These are phyloP conservation scores for Megalonaias nervosa DNA, from an alignment of 1,140 invertebrate genomes.

Conservation along the genomic window DNA sequence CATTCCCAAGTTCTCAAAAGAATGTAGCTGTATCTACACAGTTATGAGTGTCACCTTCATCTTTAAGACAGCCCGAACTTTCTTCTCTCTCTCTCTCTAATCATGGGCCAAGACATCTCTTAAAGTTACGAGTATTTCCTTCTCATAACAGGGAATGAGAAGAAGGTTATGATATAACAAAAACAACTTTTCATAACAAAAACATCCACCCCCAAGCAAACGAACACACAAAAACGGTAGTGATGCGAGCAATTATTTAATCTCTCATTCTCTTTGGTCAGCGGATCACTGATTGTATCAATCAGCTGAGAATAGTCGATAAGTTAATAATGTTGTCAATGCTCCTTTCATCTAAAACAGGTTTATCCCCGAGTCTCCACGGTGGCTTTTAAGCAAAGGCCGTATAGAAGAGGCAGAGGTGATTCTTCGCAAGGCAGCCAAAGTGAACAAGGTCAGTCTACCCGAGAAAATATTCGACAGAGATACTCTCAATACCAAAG, in stretches of 20 bases:
- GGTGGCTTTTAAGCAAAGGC: slow-evolving; percentile 58
- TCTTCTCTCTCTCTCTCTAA: too few relatives aligned
- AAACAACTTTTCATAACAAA: too few relatives aligned
- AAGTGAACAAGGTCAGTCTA: slow-evolving; percentile 49
- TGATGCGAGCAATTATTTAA: neutral
- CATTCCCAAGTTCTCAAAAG: too few relatives aligned
- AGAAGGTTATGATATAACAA: too few relatives aligned
- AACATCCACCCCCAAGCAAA: too few relatives aligned
- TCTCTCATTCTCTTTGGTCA: neutral
- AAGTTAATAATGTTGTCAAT: neutral
- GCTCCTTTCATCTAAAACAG: slow-evolving; percentile 28
- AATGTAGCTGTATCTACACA: too few relatives aligned
- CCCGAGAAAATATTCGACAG: slow-evolving; percentile 38
- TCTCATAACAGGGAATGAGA: too few relatives aligned
- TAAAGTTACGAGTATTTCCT: too few relatives aligned
- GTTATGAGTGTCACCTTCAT: too few relatives aligned
- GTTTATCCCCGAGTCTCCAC: slow-evolving; percentile 60
- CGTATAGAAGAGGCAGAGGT: slow-evolving; percentile 52
- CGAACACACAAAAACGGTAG: neutral
- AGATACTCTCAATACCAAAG: slow-evolving; percentile 12
- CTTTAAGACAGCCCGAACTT: too few relatives aligned
- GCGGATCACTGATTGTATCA: neutral
- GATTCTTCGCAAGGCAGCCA: slow-evolving; percentile 50
- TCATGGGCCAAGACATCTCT: too few relatives aligned
- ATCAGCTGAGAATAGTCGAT: neutral